Conservation (phyloP, 2,888 invertebrate genomes). For the Ariolimax columbianus region DNA sequence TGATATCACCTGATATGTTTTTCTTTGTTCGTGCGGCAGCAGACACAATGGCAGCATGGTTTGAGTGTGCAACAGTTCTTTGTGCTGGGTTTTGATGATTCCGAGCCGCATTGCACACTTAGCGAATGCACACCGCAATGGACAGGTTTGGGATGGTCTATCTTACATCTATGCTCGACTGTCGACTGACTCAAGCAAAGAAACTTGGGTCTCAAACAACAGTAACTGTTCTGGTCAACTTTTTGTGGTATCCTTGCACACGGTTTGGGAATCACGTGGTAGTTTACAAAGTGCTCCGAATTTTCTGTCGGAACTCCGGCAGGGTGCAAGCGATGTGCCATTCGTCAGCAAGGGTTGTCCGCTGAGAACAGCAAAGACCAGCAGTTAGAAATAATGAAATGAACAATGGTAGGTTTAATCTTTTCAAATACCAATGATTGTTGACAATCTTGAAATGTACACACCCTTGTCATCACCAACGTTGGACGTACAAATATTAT, state of each 20-base stretch:
- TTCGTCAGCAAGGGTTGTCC: neutral
- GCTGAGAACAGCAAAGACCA: neutral
- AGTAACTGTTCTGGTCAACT: neutral
- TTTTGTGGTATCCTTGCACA: neutral
- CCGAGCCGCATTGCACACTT: neutral
- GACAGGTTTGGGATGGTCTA: neutral
- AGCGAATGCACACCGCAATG: neutral
- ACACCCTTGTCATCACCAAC: too few species aligned
- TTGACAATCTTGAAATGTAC: too few species aligned
- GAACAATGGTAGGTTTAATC: too few species aligned
- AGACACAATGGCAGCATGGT: neutral
- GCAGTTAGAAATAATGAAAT: too few species aligned
- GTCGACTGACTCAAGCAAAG: neutral
- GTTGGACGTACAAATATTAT: too few species aligned
- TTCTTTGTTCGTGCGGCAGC: neutral
- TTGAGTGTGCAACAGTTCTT: neutral
- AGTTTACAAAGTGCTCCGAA: conserved; percentile 34
- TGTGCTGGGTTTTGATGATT: neutral
- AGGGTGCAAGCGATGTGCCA: conserved; percentile 29
- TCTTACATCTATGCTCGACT: neutral
- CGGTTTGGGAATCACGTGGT: conserved; percentile 32
- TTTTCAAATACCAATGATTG: too few species aligned
- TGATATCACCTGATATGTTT: neutral
- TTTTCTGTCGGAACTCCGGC: conserved; percentile 17
- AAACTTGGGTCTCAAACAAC: neutral